phyloP scores from a whole-genome alignment of 2,113 vertebrate genomes.

The Azemiops feae region DNA sequence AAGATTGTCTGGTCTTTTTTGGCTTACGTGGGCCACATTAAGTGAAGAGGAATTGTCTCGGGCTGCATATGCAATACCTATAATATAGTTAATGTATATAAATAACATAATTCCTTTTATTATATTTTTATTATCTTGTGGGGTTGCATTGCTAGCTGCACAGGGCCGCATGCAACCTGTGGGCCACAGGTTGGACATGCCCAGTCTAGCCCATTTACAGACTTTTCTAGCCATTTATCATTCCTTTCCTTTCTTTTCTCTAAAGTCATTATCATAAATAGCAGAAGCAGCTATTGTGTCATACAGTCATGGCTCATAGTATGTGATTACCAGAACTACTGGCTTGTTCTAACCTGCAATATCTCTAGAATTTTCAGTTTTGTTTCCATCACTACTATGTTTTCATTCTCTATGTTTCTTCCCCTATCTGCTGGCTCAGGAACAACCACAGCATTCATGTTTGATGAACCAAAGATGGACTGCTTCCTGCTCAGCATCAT shows the following conservation, averaged over 20 bases:
- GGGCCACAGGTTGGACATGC: neutral
- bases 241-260: fast-evolving
- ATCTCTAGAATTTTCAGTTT: conserved; percentile 98
- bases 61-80: neutral
- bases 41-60: neutral
- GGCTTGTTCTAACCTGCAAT: conserved; percentile 78
- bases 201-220: neutral
- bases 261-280: neutral
- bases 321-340: neutral
- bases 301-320: neutral
- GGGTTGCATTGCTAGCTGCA: neutral
- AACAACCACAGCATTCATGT: conserved; percentile 53
- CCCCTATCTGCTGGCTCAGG: conserved; percentile 74
- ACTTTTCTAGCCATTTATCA: neutral
- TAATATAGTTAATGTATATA: neutral
- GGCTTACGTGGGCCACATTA: neutral
- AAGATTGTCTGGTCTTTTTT: neutral
- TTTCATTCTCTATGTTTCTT: conserved; percentile 85
- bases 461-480: conserved; percentile 78
- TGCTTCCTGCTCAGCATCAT: conserved; percentile 95
- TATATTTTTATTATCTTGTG: neutral
- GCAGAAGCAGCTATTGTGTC: neutral
- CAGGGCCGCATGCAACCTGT: neutral
- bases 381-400: conserved; percentile 97
- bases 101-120: neutral